A percentile compares a stretch with the other conserved stretches of the same genome.
These are phyloP conservation scores for Muricea muricata DNA, from an alignment of 92 coral and sea anemone genomes.

Conservation along the genomic window DNA sequence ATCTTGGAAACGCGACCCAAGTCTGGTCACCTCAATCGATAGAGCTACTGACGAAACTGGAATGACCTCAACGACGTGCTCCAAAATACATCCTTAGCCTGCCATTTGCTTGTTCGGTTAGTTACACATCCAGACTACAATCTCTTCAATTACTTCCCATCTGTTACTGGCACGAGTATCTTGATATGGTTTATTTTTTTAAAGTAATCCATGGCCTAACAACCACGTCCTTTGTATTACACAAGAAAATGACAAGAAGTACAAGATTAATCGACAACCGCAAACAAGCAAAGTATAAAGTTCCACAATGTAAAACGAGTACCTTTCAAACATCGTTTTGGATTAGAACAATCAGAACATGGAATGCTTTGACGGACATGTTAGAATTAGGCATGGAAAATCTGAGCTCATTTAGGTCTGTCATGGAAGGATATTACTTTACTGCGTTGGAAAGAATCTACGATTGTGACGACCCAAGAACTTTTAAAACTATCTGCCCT, in stretches of 20 bases:
- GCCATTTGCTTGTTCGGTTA: slow-evolving; percentile 10
- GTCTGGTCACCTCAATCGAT: slow-evolving; percentile 14
- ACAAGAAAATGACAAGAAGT: slow-evolving; percentile 27
- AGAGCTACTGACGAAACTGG: slow-evolving; percentile 11
- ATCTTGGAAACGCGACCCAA: slow-evolving; percentile 16
- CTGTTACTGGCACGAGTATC: slow-evolving; percentile 58
- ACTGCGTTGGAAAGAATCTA: background rate
- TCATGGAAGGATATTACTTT: background rate
- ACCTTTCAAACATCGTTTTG: slow-evolving; percentile 50
- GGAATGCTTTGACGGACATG: background rate
- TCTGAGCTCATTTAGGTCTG: background rate
- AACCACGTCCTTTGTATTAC: slow-evolving; percentile 37
- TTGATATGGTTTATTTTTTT: slow-evolving; percentile 47
- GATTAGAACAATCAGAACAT: background rate
- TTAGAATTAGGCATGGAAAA: slow-evolving; percentile 11
- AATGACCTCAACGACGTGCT: slow-evolving; percentile 42
- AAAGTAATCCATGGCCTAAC: slow-evolving; percentile 57
- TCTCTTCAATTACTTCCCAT: slow-evolving; percentile 15
- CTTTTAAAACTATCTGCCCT: slow-evolving; percentile 46
- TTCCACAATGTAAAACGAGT: slow-evolving; percentile 51
- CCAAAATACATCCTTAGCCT: slow-evolving; percentile 30
- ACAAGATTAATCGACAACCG: slow-evolving; percentile 38
- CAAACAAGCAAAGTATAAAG: slow-evolving; percentile 43
- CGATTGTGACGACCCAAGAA: slow-evolving; percentile 11
- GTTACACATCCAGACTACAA: background rate